Percentiles rank a stretch among this genome's conserved stretches.
Evolutionary conservation across 1,140 invertebrate genomes (phyloP).

Genomic region (Psilanteris sp.): DNA sequence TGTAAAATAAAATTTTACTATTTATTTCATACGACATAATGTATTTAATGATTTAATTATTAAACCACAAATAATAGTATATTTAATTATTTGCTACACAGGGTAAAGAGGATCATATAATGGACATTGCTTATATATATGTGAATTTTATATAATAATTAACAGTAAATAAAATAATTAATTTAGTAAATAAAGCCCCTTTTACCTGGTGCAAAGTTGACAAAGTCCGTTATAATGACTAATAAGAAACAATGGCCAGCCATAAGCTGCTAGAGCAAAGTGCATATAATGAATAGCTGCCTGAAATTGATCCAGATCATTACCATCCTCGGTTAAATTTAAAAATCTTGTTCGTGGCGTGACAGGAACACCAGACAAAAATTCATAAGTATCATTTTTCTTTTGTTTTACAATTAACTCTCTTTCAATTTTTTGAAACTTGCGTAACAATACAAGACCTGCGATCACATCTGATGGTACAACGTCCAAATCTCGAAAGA

Average conservation of each 20-base stretch:
- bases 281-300: conserved; percentile 92
- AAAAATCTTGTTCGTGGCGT: conserved; percentile 92
- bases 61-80: no score
- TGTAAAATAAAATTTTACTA: no score
- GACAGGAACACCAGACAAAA: conserved; percentile 92
- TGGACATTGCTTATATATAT: no score
- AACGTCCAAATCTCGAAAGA: conserved; percentile 94
- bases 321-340: conserved; percentile 86
- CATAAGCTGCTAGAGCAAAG: conserved; percentile 93
- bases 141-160: no score
- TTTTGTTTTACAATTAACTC: conserved; percentile 88
- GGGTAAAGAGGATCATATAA: no score
- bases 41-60: no score
- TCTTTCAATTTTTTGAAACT: conserved; percentile 90
- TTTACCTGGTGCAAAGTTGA: conserved; percentile 86
- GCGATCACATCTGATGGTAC: conserved; percentile 94
- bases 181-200: no score
- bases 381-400: conserved; percentile 92
- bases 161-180: no score
- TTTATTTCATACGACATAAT: no score
- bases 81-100: no score
- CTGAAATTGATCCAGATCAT: conserved; percentile 87
- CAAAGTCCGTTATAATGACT: conserved; percentile 87
- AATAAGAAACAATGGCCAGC: conserved; percentile 94
- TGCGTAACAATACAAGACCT: conserved; percentile 89